These are phyloP conservation scores for Holacanthella duospinosa DNA, from an alignment of 2,888 invertebrate species.

Conservation along the genomic window DNA sequence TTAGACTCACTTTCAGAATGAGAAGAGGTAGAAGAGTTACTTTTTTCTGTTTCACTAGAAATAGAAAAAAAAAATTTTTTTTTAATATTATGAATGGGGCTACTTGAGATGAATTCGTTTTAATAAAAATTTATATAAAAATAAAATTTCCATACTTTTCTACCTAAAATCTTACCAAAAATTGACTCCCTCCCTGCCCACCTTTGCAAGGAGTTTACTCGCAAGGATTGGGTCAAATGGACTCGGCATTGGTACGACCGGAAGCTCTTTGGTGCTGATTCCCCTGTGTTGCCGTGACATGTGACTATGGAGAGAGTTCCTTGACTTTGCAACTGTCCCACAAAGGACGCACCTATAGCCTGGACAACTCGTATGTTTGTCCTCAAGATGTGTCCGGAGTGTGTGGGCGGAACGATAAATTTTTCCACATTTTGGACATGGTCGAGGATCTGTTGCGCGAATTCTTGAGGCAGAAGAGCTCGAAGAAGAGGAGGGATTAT, in stretches of 20 bases:
- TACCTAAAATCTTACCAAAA: not conserved
- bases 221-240: constrained; percentile 84
- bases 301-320: constrained; percentile 84
- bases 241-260: constrained; percentile 83
- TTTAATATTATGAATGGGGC: not conserved
- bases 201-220: constrained; percentile 68
- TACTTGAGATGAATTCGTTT: not conserved
- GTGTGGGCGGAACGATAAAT: constrained; percentile 87
- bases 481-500: not conserved
- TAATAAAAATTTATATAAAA: not conserved
- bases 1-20: not conserved
- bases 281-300: constrained; percentile 89
- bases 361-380: constrained; percentile 76
- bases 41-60: not conserved
- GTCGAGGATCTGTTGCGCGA: constrained; percentile 80
- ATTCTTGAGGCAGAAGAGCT: constrained; percentile 57
- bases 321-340: constrained; percentile 83
- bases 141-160: not conserved
- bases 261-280: constrained; percentile 83
- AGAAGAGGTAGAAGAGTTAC: not conserved
- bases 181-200: constrained; percentile 47
- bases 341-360: constrained; percentile 84
- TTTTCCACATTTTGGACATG: constrained; percentile 86
- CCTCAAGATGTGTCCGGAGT: constrained; percentile 77
- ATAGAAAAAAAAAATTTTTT: not conserved